A percentile compares a stretch with the other conserved stretches of the same genome.
Evolutionary conservation across 2,797 vertebrate genomes (phyloP).

Genomic region (Siniperca undulata): DNA sequence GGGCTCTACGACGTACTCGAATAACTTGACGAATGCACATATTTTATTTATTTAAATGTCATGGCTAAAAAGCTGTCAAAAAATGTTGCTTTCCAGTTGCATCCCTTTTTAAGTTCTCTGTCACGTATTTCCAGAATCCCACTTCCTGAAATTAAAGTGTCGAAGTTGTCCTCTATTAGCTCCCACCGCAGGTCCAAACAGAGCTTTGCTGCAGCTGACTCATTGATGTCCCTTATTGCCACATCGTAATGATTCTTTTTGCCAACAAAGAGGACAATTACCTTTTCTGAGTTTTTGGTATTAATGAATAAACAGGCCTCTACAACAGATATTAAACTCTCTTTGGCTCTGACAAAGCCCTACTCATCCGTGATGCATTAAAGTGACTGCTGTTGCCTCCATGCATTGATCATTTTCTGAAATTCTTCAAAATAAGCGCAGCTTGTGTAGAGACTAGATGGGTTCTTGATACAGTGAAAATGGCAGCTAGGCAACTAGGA

Average conservation of each 20-base stretch:
- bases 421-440: not conserved
- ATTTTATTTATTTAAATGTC: slow-evolving; percentile 13
- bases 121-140: slow-evolving; percentile 29
- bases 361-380: slow-evolving; percentile 5
- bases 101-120: slow-evolving; percentile 36
- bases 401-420: slow-evolving; percentile 45
- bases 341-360: slow-evolving; percentile 16
- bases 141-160: slow-evolving; percentile 19
- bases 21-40: not conserved
- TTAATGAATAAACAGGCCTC: slow-evolving; percentile 22
- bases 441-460: slow-evolving; percentile 23
- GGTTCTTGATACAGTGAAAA: slow-evolving; percentile 65
- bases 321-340: slow-evolving; percentile 1
- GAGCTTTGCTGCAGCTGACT: slow-evolving; percentile 11
- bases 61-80: slow-evolving; percentile 4
- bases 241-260: not conserved
- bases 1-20: not conserved
- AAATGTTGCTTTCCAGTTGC: not conserved
- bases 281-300: slow-evolving; percentile 14
- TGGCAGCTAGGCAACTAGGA: slow-evolving; percentile 81
- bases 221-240: slow-evolving; percentile 3
- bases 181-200: slow-evolving; percentile 1
- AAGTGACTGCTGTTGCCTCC: slow-evolving; percentile 16
- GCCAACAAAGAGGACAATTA: not conserved
- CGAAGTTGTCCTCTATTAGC: slow-evolving; percentile 14